Evolutionary conservation across 23 tunicate species (phyloP), one percentile per base, ranked within the genome.

Genomic region (Trididemnum clinides): DNA sequence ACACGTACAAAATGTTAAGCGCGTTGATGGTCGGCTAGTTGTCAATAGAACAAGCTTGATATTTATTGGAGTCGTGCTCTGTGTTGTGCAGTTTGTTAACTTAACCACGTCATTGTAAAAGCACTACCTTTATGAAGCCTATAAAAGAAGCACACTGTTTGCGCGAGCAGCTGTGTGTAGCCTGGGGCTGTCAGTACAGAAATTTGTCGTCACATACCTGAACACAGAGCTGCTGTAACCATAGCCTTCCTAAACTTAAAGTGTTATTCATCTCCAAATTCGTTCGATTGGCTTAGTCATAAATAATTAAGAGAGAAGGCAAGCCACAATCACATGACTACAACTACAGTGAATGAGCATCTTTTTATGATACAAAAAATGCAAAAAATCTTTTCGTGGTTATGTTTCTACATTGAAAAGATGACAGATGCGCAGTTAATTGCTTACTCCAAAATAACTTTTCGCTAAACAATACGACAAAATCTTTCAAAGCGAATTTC

Each of bases 1-100:
- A 12, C 20, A 59, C 21, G 22, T 4, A 12, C 5, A 19, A 59
- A 59, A 7, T 59, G 66, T 28, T 28, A n/a, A 15, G 25, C 66
- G 5, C 3, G 20, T 59, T 59, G 22, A 59, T 19, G 66, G 66
- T 59, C 66, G 66, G 66, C 5, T 59, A 28, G 25, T 59, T 59
- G 66, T 59, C 66, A 59, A 59, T 59, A 59, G 22, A 59, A 28
- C 66, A 59, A 59, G 66, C 22, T 59, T 59, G 66, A 59, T 59
- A n/a, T 59, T 59, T 59, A 12, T 25, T 59, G 66, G 25, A 59
- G 66, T 28, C 25, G 20, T 25, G 20, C 20, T 25, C 66, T 59
- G 20, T 59, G 25, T 59, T 12, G 22, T 59, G 25, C 25, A 19
- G 22, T 25, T 28, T 59, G 25, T 10, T 15, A 15, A 59, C 5